Base-by-base conservation (phyloP, 2,113 vertebrate genomes). In the Macroglossus sobrinus region DNA sequence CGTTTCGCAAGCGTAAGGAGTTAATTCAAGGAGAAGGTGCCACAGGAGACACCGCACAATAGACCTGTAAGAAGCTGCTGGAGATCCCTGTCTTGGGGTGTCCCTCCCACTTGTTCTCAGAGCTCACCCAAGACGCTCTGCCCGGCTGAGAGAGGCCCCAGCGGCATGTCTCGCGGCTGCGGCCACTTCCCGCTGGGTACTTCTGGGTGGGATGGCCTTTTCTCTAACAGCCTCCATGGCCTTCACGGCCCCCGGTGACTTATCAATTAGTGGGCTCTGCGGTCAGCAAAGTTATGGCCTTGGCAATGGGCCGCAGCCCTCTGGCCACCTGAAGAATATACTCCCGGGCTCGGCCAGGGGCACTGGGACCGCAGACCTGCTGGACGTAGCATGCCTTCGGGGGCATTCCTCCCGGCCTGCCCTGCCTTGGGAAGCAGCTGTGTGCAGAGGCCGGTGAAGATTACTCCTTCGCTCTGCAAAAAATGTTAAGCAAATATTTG, bases 401-500 rank as follows among this genome's bases (percentile, higher is more conserved):
- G 66, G 8, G 24, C 18, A 21, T 33, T 7, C 50, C 26, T 95
- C 30, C 14, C n/a, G n/a, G n/a, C 43, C 85, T 47, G 63, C 38
- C 68, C 47, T 16, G 50, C 50, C 50, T 71, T 16, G 86, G 72
- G 71, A 89, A 88, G 61, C 2, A 0, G 94, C 21, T 96, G 53
- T 93, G 80, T 82, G 47, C 80, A 84, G 47, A 92, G n/a, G 66
- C 35, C 75, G 0, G 0, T 13, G 13, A 38, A 55, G 66, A 30
- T 45, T 43, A 64, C 33, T 93, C 43, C 64, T 95, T 55, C n/a
- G 4, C 45, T 61, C 86, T 95, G 69, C 45, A 79, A 69, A 76
- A 96, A 94, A 43, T 26, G 43, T 53, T 89, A 82, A 97, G 84
- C 80, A 94, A 96, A 96, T 78, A 87, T 95, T 92, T 88, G 87